Base-by-base conservation (phyloP, 2,113 vertebrate genomes). In the Nyctibius bracteatus region DNA sequence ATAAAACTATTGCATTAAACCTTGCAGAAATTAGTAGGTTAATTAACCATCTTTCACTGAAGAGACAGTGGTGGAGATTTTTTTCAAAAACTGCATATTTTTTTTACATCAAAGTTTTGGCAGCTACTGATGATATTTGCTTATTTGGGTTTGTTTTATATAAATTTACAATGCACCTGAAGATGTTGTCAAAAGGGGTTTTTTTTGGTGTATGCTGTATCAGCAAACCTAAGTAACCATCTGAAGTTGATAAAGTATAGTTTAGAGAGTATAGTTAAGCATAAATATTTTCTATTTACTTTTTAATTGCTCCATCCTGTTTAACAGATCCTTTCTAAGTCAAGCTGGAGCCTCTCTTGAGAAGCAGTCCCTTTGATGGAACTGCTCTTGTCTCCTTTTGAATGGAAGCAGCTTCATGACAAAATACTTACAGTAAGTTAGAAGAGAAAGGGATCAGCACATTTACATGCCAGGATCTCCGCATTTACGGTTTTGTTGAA, bases 71-170 rank as follows among this genome's bases (percentile, higher is more conserved):
- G 18, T 24, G 14, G 37, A 66, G 15, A 15, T 19, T 28, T 30
- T 54, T 46, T 59, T 52, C 12, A 23, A 1, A 16, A 71, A 59
- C 7, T 54, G 19, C 3, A 0, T 44, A 0, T 14, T n/a, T 30
- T 43, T 70, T 49, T 73, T 67, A 41, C 47, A 25, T 70, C 37
- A 74, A 31, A 52, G 37, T 24, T 62, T 73, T n/a, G 8, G 63
- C 86, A 63, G 28, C 28, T 89, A 41, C 24, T 46, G n/a, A 43
- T 91, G 77, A 49, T n/a, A 84, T 78, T 81, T 86, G 14, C 31
- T 66, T 75, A 23, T 6, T 74, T 41, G 44, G 28, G 65, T 95
- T 90, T 82, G 86, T 80, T 95, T 90, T 82, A 88, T 80, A 63
- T 54, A 79, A 46, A 57, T 67, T 86, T 88, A 59, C 35, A 82